phyloP scores from a whole-genome alignment of 2,888 invertebrate species.

The Eledona agricola region DNA sequence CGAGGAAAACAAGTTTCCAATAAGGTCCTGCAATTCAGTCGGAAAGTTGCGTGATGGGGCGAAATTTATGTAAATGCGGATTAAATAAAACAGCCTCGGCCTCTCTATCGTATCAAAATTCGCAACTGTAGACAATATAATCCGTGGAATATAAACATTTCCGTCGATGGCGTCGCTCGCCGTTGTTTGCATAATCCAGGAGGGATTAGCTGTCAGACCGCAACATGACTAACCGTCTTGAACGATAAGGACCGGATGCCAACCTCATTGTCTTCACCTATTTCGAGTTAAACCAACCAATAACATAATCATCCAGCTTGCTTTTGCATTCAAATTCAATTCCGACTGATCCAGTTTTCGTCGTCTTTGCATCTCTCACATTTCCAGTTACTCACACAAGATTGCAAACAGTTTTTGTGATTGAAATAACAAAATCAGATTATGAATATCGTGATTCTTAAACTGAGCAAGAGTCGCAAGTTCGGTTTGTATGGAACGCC shows the following conservation, averaged over 20 bases:
- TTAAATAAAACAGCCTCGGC: conserved; percentile 52
- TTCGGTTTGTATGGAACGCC: too few species aligned
- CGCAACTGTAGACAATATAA: conserved; percentile 53
- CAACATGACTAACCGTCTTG: conserved; percentile 48
- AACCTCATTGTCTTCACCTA: conserved; percentile 41
- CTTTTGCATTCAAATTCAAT: conserved; percentile 47
- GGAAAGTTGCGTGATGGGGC: conserved; percentile 48
- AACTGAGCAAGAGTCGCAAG: too few species aligned
- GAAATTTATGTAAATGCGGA: conserved; percentile 58
- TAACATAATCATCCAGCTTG: conserved; percentile 44
- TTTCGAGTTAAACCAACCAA: conserved; percentile 44
- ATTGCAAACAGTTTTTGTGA: too few species aligned
- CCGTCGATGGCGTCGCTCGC: conserved; percentile 43
- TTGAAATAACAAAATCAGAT: too few species aligned
- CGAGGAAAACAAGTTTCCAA: too few species aligned
- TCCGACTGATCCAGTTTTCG: conserved; percentile 43
- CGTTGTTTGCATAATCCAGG: conserved; percentile 52
- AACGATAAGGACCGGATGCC: conserved; percentile 43
- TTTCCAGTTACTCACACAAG: too few species aligned
- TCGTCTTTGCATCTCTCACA: too few species aligned
- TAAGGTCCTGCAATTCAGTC: conserved; percentile 37
- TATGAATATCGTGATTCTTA: too few species aligned
- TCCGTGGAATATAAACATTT: conserved; percentile 52
- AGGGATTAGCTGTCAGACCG: conserved; percentile 48
- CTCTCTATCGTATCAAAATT: conserved; percentile 51